These are phyloP conservation scores for Sebastes diaconus DNA, from an alignment of 2,797 vertebrate species.

Conservation along the genomic window DNA sequence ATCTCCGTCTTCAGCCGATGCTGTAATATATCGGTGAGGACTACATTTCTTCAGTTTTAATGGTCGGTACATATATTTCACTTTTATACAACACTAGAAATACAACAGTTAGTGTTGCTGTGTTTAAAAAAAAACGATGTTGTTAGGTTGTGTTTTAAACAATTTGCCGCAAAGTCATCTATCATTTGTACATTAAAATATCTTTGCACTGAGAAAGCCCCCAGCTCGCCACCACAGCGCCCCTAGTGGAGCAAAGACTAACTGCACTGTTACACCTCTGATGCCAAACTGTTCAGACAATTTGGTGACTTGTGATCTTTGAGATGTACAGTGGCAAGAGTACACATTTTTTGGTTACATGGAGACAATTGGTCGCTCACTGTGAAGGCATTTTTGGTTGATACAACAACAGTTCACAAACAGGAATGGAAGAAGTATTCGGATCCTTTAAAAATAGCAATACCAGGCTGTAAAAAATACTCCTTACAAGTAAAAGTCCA, in stretches of 20 bases:
- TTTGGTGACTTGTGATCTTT: not conserved
- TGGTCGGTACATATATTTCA: fast-evolving
- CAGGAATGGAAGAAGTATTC: not conserved
- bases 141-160: fast-evolving
- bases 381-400: not conserved
- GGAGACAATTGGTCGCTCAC: not conserved
- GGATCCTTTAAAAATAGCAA: not conserved
- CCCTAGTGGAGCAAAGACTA: slow-evolving; percentile 25
- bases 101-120: fast-evolving
- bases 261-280: not conserved
- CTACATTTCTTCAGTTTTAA: fast-evolving
- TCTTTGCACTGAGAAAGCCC: slow-evolving; percentile 49
- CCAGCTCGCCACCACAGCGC: not conserved
- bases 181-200: slow-evolving; percentile 23
- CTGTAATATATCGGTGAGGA: fast-evolving
- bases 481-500: not conserved
- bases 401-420: not conserved
- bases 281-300: not conserved
- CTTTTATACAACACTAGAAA: fast-evolving
- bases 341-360: not conserved
- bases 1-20: not conserved
- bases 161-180: not conserved
- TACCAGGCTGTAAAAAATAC: not conserved
- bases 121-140: fast-evolving
- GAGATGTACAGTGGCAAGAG: not conserved